Percentiles rank a stretch among this genome's conserved stretches.
Conservation (phyloP, 1,140 invertebrate genomes). For the Akabosia matsudoensis region DNA sequence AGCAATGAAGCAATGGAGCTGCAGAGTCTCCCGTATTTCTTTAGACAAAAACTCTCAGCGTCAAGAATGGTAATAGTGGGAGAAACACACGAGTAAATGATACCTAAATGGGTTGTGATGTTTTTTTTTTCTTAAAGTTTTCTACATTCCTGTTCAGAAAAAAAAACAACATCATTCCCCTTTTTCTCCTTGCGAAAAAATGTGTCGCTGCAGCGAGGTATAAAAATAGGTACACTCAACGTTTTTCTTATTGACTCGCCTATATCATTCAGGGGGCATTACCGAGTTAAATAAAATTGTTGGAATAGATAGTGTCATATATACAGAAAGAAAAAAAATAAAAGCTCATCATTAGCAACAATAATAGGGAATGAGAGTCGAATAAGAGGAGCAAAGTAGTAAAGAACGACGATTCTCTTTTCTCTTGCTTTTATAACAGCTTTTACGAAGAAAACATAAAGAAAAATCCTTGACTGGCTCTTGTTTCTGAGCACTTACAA, state of each 20-base stretch:
- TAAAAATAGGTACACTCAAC: background rate
- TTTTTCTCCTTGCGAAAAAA: background rate
- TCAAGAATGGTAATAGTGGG: too few relatives aligned
- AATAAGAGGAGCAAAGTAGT: background rate
- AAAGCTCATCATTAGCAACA: constrained; percentile 8
- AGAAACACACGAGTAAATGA: too few relatives aligned
- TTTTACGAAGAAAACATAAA: too few relatives aligned
- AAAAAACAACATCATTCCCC: background rate
- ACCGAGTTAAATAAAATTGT: background rate
- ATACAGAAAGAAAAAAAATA: too few relatives aligned
- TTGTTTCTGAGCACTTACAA: too few relatives aligned
- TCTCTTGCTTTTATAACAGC: background rate
- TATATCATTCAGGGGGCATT: background rate
- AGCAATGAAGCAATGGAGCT: too few relatives aligned
- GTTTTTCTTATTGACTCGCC: background rate
- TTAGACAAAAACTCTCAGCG: too few relatives aligned
- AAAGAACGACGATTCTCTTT: background rate
- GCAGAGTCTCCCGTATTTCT: too few relatives aligned
- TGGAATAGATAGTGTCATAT: too few relatives aligned
- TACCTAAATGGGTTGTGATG: too few relatives aligned
- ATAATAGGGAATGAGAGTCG: background rate
- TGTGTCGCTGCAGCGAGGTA: background rate
- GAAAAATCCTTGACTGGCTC: too few relatives aligned
- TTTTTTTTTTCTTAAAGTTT: too few relatives aligned
- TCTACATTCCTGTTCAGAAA: background rate